Percentiles rank a stretch among this genome's conserved stretches.
phyloP scores from a whole-genome alignment of 2,113 vertebrate species.

The Psophia crepitans region DNA sequence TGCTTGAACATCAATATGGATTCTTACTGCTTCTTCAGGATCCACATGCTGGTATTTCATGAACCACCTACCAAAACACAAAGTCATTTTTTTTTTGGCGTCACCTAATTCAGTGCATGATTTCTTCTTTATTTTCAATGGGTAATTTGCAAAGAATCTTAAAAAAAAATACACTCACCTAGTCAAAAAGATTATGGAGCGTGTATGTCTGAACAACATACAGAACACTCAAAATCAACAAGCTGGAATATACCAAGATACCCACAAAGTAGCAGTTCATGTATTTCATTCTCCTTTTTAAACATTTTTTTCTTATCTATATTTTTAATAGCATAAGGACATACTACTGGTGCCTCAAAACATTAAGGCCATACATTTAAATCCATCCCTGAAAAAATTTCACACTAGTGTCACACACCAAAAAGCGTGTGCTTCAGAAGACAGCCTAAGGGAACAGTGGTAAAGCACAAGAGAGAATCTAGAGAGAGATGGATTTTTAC shows the following conservation, averaged over 20 bases:
- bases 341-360: neutral
- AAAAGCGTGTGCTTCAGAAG: neutral
- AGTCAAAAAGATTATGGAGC: neutral
- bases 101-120: neutral
- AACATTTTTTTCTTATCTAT: neutral
- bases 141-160: neutral
- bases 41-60: conserved; percentile 93
- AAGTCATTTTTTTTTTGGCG: neutral
- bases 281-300: neutral
- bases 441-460: neutral
- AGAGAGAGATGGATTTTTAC: neutral
- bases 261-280: neutral
- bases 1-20: conserved; percentile 89
- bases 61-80: conserved; percentile 82
- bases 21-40: conserved; percentile 91
- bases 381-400: neutral
- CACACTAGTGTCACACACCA: neutral
- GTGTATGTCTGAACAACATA: neutral
- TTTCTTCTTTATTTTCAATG: neutral
- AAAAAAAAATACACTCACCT: neutral
- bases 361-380: neutral
- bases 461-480: neutral
- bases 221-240: neutral
- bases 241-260: neutral
- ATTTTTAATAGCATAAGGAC: neutral